Evolutionary conservation across 1,140 invertebrate species (phyloP), one percentile per base, ranked within the genome.

Genomic region (Diorhabda carinulata): DNA sequence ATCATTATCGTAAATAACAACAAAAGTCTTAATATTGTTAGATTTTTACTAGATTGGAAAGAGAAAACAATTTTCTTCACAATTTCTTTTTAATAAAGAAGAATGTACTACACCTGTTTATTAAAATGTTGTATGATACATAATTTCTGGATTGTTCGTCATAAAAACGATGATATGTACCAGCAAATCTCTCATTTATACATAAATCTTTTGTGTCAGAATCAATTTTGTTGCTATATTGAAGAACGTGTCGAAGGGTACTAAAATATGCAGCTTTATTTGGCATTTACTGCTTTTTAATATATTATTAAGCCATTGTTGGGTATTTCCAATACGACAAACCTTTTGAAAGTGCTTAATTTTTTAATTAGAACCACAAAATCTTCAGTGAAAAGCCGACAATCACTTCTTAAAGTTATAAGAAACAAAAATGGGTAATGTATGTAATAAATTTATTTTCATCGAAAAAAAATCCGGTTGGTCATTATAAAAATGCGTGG

Each of bases 221-320:
- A 52, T 52, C 47, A 52, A 52, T 52, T 52, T 52, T 52, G 47
- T 52, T 52, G 47, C 47, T 52, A 52, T 52, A 6, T 52, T n/a
- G 6, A 52, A 52, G 47, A 52, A 4, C 41, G 41, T 64, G 62
- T 10, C 25, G 43, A 64, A n/a, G 44, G 25, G 62, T 43, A 25
- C 9, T 64, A 64, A 64, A 64, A 64, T 43, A 47, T 52, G 52
- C 45, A 43, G 62, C 47, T 64, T 64, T 64, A 64, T 64, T 47
- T 52, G 62, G 41, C 62, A 47, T 64, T 64, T 64, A 64, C 62
- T 6, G 43, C 44, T 41, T 64, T 64, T 64, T 56, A 40, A 40
- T 47, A 25, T 7, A 8, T 45, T 61, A 61, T 61, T 61, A 61
- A 61, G 42, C 8, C 59, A 41, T 40, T 40, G 6, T 60, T 7